These are phyloP conservation scores for Ceryle rudis DNA, from an alignment of 2,797 vertebrate species.

Conservation along the genomic window DNA sequence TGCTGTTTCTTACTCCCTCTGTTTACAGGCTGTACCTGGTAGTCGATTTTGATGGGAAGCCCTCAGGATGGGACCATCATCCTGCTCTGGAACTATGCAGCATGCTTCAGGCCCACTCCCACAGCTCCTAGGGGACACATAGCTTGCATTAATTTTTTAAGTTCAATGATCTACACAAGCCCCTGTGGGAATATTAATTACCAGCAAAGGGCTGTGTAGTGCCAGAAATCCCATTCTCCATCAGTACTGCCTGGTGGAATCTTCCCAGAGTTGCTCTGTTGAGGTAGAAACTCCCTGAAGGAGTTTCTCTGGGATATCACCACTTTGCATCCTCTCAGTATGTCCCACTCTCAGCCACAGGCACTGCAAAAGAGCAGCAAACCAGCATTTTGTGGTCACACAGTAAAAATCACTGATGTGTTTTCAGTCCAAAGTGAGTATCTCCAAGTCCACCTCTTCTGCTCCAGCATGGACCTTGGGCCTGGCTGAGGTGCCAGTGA, in stretches of 20 bases:
- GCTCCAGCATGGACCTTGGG: not conserved
- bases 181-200: not conserved
- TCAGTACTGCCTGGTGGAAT: not conserved
- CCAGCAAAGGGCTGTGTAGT: not conserved
- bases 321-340: not conserved
- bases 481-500: not conserved
- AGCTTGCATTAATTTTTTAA: not conserved
- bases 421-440: not conserved
- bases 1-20: not conserved
- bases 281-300: not conserved
- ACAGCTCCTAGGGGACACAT: not conserved
- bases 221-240: not conserved
- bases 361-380: not conserved
- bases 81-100: not conserved
- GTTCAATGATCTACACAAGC: not conserved
- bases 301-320: not conserved
- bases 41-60: not conserved
- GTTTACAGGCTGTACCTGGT: not conserved
- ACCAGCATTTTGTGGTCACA: not conserved
- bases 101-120: no score
- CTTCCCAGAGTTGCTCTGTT: not conserved
- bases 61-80: not conserved
- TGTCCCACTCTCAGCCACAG: not conserved
- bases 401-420: not conserved
- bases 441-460: not conserved